Conservation (phyloP, 1,140 invertebrate genomes). For the Caenorhabditis elegans region WBcel235 BX284605.5:14118501-14119000, state of each 20-base stretch:
- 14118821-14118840: constrained; percentile 11
- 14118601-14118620: neutral
- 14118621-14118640: neutral
- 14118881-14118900: neutral
- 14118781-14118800: neutral
- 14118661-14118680: constrained; percentile 1
- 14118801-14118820: neutral
- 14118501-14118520: neutral
- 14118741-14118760: constrained; percentile 3
- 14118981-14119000: constrained; percentile 22
- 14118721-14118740: neutral
- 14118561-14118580: constrained; percentile 37
- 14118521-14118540: constrained; percentile 31
- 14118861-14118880: neutral
- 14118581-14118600: neutral
- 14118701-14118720: neutral
- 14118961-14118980: constrained; percentile 19
- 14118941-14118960: constrained; percentile 21
- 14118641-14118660: neutral
- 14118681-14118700: constrained; percentile 4
- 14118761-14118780: neutral
- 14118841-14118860: neutral
- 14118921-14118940: neutral
- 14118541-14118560: constrained; percentile 38
- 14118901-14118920: neutral